Evolutionary conservation across 1,140 invertebrate species (phyloP), one percentile per base, ranked within the genome.

Genomic region (Apocrypta bakeri): DNA sequence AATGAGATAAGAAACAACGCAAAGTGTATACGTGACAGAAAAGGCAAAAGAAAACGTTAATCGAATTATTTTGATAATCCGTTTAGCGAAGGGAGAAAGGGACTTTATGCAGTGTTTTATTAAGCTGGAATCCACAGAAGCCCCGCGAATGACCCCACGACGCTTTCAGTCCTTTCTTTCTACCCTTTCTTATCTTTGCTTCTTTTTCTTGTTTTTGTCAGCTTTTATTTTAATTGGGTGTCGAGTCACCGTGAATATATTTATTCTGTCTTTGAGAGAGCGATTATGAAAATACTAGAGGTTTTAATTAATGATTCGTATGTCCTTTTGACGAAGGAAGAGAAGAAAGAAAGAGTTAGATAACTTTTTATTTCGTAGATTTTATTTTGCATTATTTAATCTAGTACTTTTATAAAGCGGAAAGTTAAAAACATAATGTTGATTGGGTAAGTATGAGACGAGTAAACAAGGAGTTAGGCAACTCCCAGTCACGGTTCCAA

Each of bases 21-120:
- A 37, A 9, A 37, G 33, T 9, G 33, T 37, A 37, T 37, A 2
- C 33, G 33, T 4, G 9, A 9, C 56, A 12, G 29, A 33, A 33
- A 56, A 21, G 79, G 83, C 69, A 71, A 83, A 84, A 83, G 74
- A 86, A 86, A 86, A 86, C 86, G 85, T 84, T 89, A 90, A 89
- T 89, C 87, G 84, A 89, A 89, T 89, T 89, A 88, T 61, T 87
- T 86, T 87, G 88, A 78, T 88, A 89, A 89, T 89, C 87, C 86
- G 86, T 88, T 89, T 89, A 89, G 85, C 85, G 87, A 37, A 66
- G 63, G 24, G 63, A 40, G 24, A 40, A 84, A 81, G 81, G 68
- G 72, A 72, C 75, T 73, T 69, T 83, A 85, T 84, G 83, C 85
- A 78, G 81, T 87, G 85, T 86, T 88, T 89, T 88, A 89, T 88